phyloP scores from a whole-genome alignment of 2,797 vertebrate species.

The Stomatorhinus walkeri region DNA sequence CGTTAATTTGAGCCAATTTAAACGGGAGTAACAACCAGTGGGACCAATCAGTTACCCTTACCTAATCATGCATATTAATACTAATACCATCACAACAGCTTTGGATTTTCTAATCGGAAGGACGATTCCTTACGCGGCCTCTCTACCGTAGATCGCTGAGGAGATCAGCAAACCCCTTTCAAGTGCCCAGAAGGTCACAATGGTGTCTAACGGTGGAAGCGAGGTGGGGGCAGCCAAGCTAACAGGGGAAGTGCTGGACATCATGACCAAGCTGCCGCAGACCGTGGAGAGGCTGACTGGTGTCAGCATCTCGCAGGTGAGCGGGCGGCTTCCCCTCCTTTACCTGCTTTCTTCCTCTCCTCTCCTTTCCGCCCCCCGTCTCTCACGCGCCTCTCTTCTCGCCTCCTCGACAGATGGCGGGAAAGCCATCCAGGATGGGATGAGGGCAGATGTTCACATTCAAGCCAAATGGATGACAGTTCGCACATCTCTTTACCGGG shows the following conservation, averaged over 20 bases:
- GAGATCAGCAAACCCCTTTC: slow-evolving; percentile 79
- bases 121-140: background rate
- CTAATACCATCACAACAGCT: background rate
- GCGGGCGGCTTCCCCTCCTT: background rate
- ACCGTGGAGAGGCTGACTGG: slow-evolving; percentile 80
- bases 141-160: slow-evolving; percentile 68
- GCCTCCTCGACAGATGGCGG: slow-evolving; percentile 38
- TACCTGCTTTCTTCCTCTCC: too few species aligned
- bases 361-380: background rate
- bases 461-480: background rate
- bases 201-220: slow-evolving; percentile 76
- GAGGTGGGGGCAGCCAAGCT: slow-evolving; percentile 79
- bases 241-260: slow-evolving; percentile 78
- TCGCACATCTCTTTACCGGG: background rate
- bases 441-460: slow-evolving; percentile 30
- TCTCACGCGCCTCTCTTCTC: background rate
- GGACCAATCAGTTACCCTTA: background rate
- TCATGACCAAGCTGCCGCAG: slow-evolving; percentile 71
- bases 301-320: slow-evolving; percentile 74
- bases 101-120: background rate
- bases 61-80: background rate
- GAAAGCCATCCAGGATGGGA: slow-evolving; percentile 32
- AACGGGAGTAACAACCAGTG: background rate
- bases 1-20: background rate
- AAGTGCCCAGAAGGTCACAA: slow-evolving; percentile 69